Evolutionary conservation across 1,140 invertebrate species (phyloP), one percentile per base, ranked within the genome.

Genomic region (Camponotus vicinus): DNA sequence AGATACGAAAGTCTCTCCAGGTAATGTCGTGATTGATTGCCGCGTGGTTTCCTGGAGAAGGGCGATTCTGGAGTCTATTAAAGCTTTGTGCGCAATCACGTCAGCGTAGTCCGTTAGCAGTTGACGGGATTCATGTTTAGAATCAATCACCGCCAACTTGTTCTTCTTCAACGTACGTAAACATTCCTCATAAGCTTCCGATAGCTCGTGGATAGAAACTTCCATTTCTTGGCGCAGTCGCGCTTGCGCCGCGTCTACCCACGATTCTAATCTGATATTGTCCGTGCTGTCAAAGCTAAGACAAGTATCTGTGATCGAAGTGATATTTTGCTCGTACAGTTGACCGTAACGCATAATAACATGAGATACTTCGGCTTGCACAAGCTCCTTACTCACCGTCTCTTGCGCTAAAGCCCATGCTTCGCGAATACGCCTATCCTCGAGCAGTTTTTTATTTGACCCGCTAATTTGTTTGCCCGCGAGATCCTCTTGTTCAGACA

Each of bases 1-100:
- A 91, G 94, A 93, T 86, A 93, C 88, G 64, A 93, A 91, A 57
- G 86, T 94, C 64, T 93, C 91, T 13, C 87, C 87, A 45, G 79
- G 69, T 71, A 73, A 87, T 61, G 34, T 52, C 37, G 69, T 89
- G 79, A 21, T 80, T 80, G 73, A 87, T 73, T 73, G 85, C 13
- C 52, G 91, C 63, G 32, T 63, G 42, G 70, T 90, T 21, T 91
- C 91, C 76, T 89, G 92, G 49, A 97, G 93, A 52, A 97, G 96
- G 21, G 95, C 95, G 80, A 97, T 96, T 87, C 97, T 96, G 45
- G 97, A 97, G 93, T 98, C 97, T 34, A 98, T 96, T 49, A 98
- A 94, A 55, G 97, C 97, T 92, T 98, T 97, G 83, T 97, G 97
- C 42, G 97, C 97, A 55, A 97, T 95, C 61, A 97, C 96, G 92